A percentile compares a stretch with the other conserved stretches of the same genome.
These are phyloP conservation scores for Elephas maximus DNA, from an alignment of 2,113 vertebrate genomes.

Conservation along the genomic window DNA sequence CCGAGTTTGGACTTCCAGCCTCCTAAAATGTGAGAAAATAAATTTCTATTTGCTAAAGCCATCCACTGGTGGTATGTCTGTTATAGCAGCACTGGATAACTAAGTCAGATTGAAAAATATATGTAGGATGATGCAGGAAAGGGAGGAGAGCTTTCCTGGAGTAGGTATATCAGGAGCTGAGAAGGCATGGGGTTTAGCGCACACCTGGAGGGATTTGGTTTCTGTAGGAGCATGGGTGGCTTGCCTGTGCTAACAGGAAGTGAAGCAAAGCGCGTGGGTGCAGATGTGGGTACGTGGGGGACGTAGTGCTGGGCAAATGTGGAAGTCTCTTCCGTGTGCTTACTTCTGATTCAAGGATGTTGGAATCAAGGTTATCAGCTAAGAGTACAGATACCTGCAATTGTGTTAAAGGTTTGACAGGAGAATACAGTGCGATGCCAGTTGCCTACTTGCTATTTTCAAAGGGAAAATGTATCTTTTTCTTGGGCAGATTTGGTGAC, in stretches of 20 bases:
- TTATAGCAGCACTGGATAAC: too few species aligned
- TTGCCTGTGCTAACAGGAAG: not conserved
- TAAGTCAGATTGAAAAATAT: not conserved
- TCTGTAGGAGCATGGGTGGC: fast-evolving
- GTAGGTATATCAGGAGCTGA: not conserved
- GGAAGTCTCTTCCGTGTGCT: not conserved
- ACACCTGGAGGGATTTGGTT: not conserved
- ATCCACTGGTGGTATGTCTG: too few species aligned
- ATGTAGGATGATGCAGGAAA: not conserved
- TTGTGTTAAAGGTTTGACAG: not conserved
- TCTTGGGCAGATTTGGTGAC: not conserved
- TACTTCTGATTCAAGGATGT: not conserved
- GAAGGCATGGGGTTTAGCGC: not conserved
- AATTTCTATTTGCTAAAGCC: too few species aligned
- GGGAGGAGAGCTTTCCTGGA: not conserved
- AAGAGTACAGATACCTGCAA: not conserved
- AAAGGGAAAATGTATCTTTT: not conserved
- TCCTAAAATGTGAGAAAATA: too few species aligned
- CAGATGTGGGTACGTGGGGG: too few species aligned
- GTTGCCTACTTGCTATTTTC: not conserved
- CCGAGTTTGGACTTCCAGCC: too few species aligned
- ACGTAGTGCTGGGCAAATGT: fast-evolving
- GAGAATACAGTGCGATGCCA: not conserved
- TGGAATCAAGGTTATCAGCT: not conserved
- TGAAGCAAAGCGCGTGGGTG: not conserved